These are phyloP conservation scores for Cichlasoma orientale DNA, from an alignment of 2,797 vertebrate species.

Conservation along the genomic window DNA sequence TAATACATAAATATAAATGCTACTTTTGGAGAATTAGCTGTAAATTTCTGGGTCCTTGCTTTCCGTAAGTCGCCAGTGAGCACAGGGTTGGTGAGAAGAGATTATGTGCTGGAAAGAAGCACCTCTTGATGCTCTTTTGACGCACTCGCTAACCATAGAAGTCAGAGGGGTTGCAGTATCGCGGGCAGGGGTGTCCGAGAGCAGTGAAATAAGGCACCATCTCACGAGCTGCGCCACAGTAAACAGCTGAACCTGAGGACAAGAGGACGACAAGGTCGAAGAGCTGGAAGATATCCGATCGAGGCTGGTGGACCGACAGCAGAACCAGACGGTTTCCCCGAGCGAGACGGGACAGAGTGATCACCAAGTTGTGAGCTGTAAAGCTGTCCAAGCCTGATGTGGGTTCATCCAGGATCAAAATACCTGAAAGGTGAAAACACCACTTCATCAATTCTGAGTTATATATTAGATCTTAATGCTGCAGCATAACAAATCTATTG, in stretches of 20 bases:
- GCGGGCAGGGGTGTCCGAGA: conserved; percentile 90
- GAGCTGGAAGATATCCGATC: conserved; percentile 95
- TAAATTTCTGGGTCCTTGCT: background rate
- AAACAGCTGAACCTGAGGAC: conserved; percentile 88
- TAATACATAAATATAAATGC: background rate
- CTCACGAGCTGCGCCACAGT: conserved; percentile 88
- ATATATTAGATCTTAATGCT: background rate
- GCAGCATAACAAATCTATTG: too few species aligned
- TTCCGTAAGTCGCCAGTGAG: background rate
- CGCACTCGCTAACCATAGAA: conserved; percentile 88
- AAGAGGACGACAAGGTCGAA: conserved; percentile 94
- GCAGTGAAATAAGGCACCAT: conserved; percentile 94
- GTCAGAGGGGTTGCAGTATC: conserved; percentile 95
- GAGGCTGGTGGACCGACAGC: conserved; percentile 94
- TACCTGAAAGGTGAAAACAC: conserved; percentile 79
- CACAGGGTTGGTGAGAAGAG: background rate
- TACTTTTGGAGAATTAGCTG: background rate
- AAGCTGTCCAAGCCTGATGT: conserved; percentile 97
- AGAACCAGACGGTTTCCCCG: conserved; percentile 93
- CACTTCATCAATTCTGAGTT: background rate
- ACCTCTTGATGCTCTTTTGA: background rate
- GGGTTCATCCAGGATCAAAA: conserved; percentile 94
- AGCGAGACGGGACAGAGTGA: conserved; percentile 91
- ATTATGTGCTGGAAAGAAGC: background rate
- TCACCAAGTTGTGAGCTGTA: conserved; percentile 95